A percentile compares a stretch with the other conserved stretches of the same genome.
Evolutionary conservation across 2,113 vertebrate genomes (phyloP).

Genomic region (Brachypteracias leptosomus): DNA sequence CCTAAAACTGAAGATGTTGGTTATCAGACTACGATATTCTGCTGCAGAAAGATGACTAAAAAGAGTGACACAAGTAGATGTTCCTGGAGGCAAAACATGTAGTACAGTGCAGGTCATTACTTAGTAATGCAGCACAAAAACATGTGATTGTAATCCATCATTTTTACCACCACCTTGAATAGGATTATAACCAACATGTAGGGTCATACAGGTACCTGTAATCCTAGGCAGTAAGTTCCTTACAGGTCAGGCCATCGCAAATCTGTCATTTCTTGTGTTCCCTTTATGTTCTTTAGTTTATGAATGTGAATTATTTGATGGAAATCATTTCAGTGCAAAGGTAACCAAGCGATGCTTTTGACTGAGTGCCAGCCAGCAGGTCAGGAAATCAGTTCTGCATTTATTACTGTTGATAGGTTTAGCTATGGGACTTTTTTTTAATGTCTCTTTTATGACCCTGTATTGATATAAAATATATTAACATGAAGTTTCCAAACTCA

Average conservation of each 20-base stretch:
- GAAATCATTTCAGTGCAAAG: not conserved
- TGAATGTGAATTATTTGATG: not conserved
- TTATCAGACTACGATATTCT: constrained; percentile 9
- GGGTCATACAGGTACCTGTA: not conserved
- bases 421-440: not conserved
- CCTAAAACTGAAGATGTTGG: not conserved
- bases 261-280: not conserved
- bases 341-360: not conserved
- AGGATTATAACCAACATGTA: not conserved
- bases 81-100: constrained; percentile 50
- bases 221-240: not conserved
- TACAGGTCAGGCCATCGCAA: not conserved
- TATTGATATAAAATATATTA: not conserved
- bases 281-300: not conserved
- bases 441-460: not conserved
- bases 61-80: constrained; percentile 27
- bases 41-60: not conserved
- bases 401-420: not conserved
- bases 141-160: constrained; percentile 26
- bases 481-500: not conserved
- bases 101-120: constrained; percentile 39
- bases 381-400: not conserved
- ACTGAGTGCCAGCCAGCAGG: not conserved
- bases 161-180: constrained; percentile 29
- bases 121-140: not conserved